Conservation (phyloP, 2,113 vertebrate genomes). For the Euleptes europaea region DNA sequence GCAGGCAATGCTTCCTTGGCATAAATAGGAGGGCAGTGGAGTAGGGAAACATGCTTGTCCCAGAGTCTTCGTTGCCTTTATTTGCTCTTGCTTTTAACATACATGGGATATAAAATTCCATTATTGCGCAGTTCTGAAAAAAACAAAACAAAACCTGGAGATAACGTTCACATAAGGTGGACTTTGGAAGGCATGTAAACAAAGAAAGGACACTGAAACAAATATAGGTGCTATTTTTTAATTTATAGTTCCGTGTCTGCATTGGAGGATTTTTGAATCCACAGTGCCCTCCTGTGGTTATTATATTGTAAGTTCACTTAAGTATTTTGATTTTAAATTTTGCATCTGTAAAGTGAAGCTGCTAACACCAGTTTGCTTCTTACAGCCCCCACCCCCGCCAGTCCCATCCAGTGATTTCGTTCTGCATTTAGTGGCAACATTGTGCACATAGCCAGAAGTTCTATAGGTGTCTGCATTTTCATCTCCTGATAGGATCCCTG, state of each 20-base stretch:
- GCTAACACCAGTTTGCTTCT: neutral
- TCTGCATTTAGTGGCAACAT: neutral
- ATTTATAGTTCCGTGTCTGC: slow-evolving; percentile 19
- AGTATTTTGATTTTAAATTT: neutral
- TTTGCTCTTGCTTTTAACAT: neutral
- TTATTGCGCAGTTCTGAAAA: neutral
- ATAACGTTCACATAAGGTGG: neutral
- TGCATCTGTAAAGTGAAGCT: neutral
- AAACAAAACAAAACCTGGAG: neutral
- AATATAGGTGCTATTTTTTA: neutral
- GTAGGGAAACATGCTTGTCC: too few relatives aligned
- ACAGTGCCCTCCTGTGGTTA: slow-evolving; percentile 61
- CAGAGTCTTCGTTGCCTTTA: neutral
- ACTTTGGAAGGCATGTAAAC: neutral
- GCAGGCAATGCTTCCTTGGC: neutral
- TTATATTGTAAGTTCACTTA: neutral
- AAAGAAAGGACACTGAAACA: neutral
- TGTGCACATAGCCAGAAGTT: neutral
- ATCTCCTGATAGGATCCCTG: too few relatives aligned
- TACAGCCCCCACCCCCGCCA: neutral
- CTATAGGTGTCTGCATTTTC: neutral
- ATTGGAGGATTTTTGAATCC: slow-evolving; percentile 33
- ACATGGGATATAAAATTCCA: neutral
- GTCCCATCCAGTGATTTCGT: neutral
- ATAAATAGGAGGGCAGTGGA: neutral